Conservation (phyloP, 2,888 invertebrate species). For the Drosophila leonis region DNA sequence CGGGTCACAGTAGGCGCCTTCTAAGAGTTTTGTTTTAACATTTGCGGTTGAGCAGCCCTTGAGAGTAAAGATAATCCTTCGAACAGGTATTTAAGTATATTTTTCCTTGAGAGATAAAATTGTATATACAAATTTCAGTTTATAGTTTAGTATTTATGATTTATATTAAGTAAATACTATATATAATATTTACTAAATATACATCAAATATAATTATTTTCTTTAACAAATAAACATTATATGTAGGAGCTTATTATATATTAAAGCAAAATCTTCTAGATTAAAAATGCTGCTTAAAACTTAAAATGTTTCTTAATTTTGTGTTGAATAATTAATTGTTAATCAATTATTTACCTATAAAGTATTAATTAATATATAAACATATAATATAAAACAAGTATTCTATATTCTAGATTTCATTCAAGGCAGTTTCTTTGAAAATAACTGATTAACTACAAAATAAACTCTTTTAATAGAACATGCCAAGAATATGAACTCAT, state of each 20-base stretch:
- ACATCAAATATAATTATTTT: not conserved
- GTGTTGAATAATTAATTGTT: not conserved
- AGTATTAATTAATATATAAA: not conserved
- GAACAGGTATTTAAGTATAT: not conserved
- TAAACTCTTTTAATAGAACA: constrained; percentile 5
- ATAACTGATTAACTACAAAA: not conserved
- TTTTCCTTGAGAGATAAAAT: not conserved
- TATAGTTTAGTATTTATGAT: too few relatives aligned
- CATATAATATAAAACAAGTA: too few relatives aligned
- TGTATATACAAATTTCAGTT: too few relatives aligned
- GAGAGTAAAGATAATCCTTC: not conserved
- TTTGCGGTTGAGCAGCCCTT: constrained; percentile 38
- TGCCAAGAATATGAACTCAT: constrained; percentile 1
- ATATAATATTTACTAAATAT: not conserved
- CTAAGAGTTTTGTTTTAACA: constrained; percentile 42
- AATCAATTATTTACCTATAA: not conserved
- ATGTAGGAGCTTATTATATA: too few relatives aligned
- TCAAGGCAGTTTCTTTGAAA: not conserved
- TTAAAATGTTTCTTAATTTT: not conserved
- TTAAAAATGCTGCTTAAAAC: too few relatives aligned
- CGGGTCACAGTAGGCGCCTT: constrained; percentile 32
- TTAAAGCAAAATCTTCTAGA: too few relatives aligned
- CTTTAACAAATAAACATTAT: too few relatives aligned
- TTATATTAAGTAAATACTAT: not conserved
- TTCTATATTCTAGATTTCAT: not conserved